Base-by-base conservation (phyloP, 2,888 invertebrate species). In the Ypsolopha sequella region DNA sequence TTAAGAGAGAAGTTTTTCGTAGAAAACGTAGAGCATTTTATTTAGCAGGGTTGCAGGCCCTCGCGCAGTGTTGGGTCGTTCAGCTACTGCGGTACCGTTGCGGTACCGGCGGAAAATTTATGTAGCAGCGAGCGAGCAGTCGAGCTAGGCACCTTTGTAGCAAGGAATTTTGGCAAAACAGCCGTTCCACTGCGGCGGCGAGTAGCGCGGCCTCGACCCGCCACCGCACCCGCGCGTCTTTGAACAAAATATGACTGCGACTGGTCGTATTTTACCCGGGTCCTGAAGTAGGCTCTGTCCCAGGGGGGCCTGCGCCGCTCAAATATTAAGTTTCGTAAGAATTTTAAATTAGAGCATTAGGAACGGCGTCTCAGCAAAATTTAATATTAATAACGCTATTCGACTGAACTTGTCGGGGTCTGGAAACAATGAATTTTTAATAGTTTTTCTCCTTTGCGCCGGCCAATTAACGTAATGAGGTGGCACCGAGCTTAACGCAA, bases 291-390 rank as follows among this genome's bases (percentile, higher is more conserved):
- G 65, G 62, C 63, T 62, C 59, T 64, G 60, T 67, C 70, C 71
- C 70, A 65, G 59, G 65, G 73, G 73, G 73, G 69, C 62, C 61
- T 60, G 63, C 63, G 68, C 67, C 68, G 63, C 67, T 84, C 74
- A 80, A 85, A 84, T 85, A 81, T 81, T 80, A 81, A 84, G 76
- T 84, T 81, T 73, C 68, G 70, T 73, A 76, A 79, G 80, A 81
- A 82, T 82, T 82, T 84, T 76, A 85, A 81, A 82, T 82, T 73
- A 76, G 70, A 73, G 65, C 70, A 78, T 79, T 80, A 82, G 76
- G 72, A 68, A 66, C 64, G 74, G 74, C 73, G 72, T 76, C 76
- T 76, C 68, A 64, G 69, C 62, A 60, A 63, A 74, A 76, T 85
- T 77, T 78, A 84, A 80, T 81, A 84, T 84, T 84, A 76, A 85